A percentile compares a stretch with the other conserved stretches of the same genome.
Conservation (phyloP, 2,113 vertebrate genomes). For the Hylia prasina region DNA sequence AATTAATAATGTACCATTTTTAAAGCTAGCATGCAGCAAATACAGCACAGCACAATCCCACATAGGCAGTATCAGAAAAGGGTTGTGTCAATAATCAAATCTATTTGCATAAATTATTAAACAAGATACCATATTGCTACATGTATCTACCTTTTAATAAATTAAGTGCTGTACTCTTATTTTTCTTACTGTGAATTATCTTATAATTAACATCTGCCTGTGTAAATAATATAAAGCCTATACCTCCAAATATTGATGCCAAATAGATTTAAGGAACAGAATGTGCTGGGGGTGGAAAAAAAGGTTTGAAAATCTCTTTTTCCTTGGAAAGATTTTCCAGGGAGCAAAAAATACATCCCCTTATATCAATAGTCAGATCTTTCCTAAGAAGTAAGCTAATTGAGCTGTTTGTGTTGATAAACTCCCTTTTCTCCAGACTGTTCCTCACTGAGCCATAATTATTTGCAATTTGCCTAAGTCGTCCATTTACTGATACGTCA, state of each 20-base stretch:
- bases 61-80: background rate
- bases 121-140: background rate
- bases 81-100: background rate
- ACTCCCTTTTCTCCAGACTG: conserved; percentile 89
- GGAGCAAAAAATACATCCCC: conserved; percentile 62
- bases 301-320: conserved; percentile 7
- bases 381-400: conserved; percentile 92
- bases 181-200: conserved; percentile 6
- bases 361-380: conserved; percentile 86
- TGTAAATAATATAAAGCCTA: background rate
- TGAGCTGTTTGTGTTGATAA: conserved; percentile 98
- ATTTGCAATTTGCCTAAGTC: conserved; percentile 99
- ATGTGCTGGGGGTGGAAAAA: background rate
- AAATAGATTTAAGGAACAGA: conserved; percentile 41
- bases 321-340: conserved; percentile 24
- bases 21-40: background rate
- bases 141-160: background rate
- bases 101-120: conserved; percentile 11
- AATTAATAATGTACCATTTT: background rate
- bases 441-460: conserved; percentile 97
- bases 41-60: background rate
- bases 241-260: background rate
- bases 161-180: background rate
- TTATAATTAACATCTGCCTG: background rate
- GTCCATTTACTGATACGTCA: conserved; percentile 99